These are phyloP conservation scores for Rhabdornis inornatus DNA, from an alignment of 2,113 vertebrate genomes.

Conservation along the genomic window DNA sequence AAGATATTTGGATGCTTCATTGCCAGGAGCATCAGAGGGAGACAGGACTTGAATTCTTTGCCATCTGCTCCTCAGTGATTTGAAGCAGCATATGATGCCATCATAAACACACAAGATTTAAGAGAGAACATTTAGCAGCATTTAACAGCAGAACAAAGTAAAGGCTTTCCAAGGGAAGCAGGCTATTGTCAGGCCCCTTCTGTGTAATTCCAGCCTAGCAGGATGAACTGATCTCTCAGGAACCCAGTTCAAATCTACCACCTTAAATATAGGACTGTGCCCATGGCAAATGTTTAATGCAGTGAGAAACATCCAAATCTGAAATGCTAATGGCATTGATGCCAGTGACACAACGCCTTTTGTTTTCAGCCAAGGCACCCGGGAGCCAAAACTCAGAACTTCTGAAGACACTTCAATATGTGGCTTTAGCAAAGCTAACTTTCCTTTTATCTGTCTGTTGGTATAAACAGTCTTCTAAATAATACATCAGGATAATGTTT, in stretches of 20 bases:
- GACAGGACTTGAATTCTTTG: background rate
- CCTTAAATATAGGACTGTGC: background rate
- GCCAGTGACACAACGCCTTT: background rate
- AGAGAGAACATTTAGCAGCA: background rate
- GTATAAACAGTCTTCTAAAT: slow-evolving; percentile 29
- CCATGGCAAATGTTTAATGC: background rate
- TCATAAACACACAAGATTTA: background rate
- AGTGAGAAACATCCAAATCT: background rate
- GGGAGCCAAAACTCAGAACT: background rate
- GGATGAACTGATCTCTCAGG: background rate
- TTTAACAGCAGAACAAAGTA: background rate
- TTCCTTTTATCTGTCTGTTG: slow-evolving; percentile 19
- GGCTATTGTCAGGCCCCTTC: background rate
- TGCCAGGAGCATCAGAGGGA: background rate
- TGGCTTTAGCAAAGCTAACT: background rate
- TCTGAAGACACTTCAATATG: background rate
- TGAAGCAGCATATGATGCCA: background rate
- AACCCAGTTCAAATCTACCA: background rate
- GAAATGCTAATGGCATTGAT: background rate
- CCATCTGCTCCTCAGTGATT: slow-evolving; percentile 23
- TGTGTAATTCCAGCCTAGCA: background rate
- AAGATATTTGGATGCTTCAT: background rate
- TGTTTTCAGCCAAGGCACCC: background rate
- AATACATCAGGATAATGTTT: slow-evolving; percentile 1
- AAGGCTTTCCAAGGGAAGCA: background rate